Evolutionary conservation across 2,797 vertebrate species (phyloP), one percentile per base, ranked within the genome.

Genomic region (Microhierax caerulescens): DNA sequence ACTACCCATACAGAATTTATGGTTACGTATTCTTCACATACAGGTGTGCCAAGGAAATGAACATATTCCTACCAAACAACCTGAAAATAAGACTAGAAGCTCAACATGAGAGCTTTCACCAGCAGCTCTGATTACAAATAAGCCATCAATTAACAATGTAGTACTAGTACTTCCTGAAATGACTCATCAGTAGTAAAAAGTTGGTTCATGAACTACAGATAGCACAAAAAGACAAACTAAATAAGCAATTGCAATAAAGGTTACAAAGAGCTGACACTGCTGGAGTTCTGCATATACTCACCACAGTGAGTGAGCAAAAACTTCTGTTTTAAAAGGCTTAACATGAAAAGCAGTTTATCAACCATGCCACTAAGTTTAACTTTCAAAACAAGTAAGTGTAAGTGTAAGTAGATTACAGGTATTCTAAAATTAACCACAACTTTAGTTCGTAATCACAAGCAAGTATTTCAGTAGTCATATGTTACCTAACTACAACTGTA

Each of bases 321-420:
- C 28, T 41, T 48, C 56, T 50, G 19, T 13, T 88, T 76, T 45
- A 77, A 81, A 90, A 84, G 19, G 53, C 21, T 72, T 56, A 68
- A n/a, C 3, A 21, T n/a, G 32, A 81, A 85, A 74, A 67, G 32
- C 57, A 90, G 50, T 74, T 77, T 88, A 84, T 80, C 41, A 85
- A 9, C 21, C 47, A 76, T 23, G 34, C 54, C 22, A 50, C 51
- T 60, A 93, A 64, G 51, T 63, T 1, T 67, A n/a, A 50, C 30
- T 73, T 70, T 13, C 32, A n/a, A 24, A 81, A 81, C 36, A 77
- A n/a, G n/a, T n/a, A n/a, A n/a, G n/a, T n/a, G n/a, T n/a, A n/a
- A n/a, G 93, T 94, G 41, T 76, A 92, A 95, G 51, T 43, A 78
- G 73, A 84, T 92, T 88, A 81, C 57, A 91, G 82, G 70, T 86